A percentile compares a stretch with the other conserved stretches of the same genome.
Conservation (phyloP, 2,113 vertebrate genomes). For the Balaenoptera acutorostrata region DNA sequence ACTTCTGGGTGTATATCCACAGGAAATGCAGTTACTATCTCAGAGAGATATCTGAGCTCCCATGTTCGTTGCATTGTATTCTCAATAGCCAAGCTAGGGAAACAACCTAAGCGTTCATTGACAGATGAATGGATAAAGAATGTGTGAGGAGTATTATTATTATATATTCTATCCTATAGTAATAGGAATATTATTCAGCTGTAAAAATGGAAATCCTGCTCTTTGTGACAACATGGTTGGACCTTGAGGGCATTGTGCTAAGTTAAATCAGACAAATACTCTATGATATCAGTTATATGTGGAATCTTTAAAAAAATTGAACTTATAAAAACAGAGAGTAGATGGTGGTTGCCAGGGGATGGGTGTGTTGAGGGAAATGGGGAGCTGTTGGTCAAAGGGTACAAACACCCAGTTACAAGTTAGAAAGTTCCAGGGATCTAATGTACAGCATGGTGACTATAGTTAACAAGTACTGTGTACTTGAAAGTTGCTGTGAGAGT, state of each 20-base stretch:
- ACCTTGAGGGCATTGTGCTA: neutral
- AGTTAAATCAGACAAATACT: neutral
- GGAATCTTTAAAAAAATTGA: neutral
- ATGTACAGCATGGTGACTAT: neutral
- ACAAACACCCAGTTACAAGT: neutral
- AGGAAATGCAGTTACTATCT: neutral
- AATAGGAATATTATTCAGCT: neutral
- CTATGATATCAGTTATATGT: neutral
- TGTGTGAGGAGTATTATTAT: neutral
- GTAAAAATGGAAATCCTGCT: neutral
- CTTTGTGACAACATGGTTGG: neutral
- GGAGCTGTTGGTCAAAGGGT: neutral
- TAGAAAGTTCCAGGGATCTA: neutral
- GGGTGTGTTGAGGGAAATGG: neutral
- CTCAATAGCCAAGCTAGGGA: neutral
- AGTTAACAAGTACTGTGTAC: neutral
- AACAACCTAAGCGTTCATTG: neutral
- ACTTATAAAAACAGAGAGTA: neutral
- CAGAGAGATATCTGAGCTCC: neutral
- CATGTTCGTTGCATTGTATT: no score
- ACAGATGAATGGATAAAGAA: neutral
- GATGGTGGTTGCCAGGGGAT: neutral
- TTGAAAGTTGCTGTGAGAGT: neutral
- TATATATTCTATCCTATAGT: neutral
- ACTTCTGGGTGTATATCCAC: neutral